phyloP scores from a whole-genome alignment of 2,113 vertebrate species.

The Pavo muticus region DNA sequence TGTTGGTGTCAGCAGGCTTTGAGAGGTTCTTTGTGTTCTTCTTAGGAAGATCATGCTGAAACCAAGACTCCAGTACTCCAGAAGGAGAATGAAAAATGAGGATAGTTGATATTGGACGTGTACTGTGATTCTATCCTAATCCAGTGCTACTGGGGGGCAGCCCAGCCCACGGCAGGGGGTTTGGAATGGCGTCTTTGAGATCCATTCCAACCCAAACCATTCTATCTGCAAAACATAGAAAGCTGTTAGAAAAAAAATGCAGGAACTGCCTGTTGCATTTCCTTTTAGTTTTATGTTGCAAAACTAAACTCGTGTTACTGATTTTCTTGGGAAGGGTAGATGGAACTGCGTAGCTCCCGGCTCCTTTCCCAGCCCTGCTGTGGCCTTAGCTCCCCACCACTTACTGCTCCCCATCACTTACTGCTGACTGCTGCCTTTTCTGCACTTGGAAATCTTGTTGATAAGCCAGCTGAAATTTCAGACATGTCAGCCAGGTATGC shows the following conservation, averaged over 20 bases:
- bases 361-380: background rate
- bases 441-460: rapidly evolving
- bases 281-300: background rate
- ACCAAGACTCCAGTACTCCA: background rate
- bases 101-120: rapidly evolving
- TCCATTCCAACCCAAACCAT: no score
- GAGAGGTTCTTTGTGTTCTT: background rate
- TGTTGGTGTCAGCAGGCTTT: background rate
- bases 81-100: background rate
- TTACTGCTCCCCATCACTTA: background rate
- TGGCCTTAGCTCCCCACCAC: background rate
- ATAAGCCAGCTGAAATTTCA: background rate
- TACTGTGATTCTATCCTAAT: background rate
- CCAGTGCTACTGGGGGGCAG: no score
- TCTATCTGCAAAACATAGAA: background rate
- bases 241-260: background rate
- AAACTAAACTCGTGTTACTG: background rate
- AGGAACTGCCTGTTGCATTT: background rate
- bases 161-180: no score
- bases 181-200: no score
- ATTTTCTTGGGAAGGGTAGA: background rate
- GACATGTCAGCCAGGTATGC: rapidly evolving
- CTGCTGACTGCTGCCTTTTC: background rate
- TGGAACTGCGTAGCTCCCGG: background rate
- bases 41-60: rapidly evolving